Conservation (phyloP, 1,140 invertebrate species). For the Aphelenchoides avenae region DNA sequence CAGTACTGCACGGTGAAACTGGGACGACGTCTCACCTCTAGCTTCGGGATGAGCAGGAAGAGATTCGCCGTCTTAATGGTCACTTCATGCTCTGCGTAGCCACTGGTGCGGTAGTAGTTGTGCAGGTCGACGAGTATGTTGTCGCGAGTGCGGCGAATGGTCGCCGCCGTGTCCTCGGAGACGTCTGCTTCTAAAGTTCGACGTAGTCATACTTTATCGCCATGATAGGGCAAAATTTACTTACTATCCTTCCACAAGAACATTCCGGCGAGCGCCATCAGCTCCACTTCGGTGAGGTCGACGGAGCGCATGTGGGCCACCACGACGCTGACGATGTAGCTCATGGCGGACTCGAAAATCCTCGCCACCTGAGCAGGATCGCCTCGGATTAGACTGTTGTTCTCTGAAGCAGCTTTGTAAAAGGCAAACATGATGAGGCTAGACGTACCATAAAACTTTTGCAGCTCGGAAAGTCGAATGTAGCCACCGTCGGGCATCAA, state of each 20-base stretch:
- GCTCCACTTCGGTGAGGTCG: slow-evolving; percentile 34
- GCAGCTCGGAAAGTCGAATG: slow-evolving; percentile 34
- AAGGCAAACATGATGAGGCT: too few species aligned
- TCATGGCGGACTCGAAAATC: slow-evolving; percentile 43
- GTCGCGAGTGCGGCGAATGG: slow-evolving; percentile 25
- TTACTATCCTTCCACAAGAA: slow-evolving; percentile 40
- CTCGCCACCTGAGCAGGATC: slow-evolving; percentile 41
- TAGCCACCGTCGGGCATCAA: slow-evolving; percentile 45
- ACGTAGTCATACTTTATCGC: neutral
- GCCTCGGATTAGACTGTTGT: slow-evolving; percentile 27
- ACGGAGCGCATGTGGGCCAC: slow-evolving; percentile 45
- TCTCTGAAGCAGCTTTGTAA: too few species aligned
- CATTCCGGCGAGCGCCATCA: slow-evolving; percentile 38
- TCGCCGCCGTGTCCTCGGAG: slow-evolving; percentile 12
- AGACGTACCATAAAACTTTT: slow-evolving; percentile 42
- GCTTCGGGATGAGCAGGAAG: slow-evolving; percentile 40
- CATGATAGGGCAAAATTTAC: slow-evolving; percentile 2
- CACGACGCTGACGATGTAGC: slow-evolving; percentile 38
- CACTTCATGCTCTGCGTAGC: too few species aligned
- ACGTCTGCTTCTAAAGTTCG: slow-evolving; percentile 21
- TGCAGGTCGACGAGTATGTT: slow-evolving; percentile 29
- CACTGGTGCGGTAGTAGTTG: slow-evolving; percentile 12
- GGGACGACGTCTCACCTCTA: slow-evolving; percentile 26
- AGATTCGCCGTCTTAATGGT: too few species aligned
- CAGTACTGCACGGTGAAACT: neutral